Base-by-base conservation (phyloP, 2,797 vertebrate species). In the Tangara arthus region DNA sequence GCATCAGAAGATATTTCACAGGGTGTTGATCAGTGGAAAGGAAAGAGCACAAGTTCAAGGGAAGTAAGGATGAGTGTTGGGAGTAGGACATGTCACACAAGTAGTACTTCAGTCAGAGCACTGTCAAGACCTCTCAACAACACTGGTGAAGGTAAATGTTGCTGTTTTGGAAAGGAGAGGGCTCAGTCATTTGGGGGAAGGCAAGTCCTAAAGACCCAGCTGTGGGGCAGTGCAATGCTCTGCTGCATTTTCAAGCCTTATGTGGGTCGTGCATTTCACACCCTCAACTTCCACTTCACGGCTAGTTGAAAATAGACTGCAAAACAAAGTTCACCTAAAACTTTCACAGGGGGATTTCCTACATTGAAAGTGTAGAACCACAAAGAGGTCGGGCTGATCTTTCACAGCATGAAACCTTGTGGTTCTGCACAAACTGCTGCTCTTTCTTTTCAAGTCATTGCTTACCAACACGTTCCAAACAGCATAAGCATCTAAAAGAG, bases 291-390 rank as follows among this genome's bases (percentile, higher is more conserved):
- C 57, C 53, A 87, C 32, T 53, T 39, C 18, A 2, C 27, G 5
- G 27, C 44, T 52, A 17, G 56, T n/a, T 73, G 24, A 84, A 94
- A 89, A 87, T 2, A 69, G 5, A 47, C 34, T 57, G 14, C 41
- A 73, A 89, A 72, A 44, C n/a, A 35, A 53, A 75, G 22, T 60
- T 95, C 65, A 91, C 23, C 32, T 92, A 87, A 90, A 94, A 88
- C 79, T 91, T 92, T 95, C 61, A 72, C 69, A 49, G 82, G 94
- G 89, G 42, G n/a, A 70, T 93, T 96, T 96, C 89, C 94, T 72
- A 4, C 19, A 46, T 1, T 73, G 39, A 83, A 91, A 60, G 76
- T 7, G 14, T 14, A 75, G 69, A 50, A 94, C 87, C 26, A 0
- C 89, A 78, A 46, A 70, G 78, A 93, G 27, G 55, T 65, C 28